Evolutionary conservation across 2,797 vertebrate genomes (phyloP), one percentile per base, ranked within the genome.

Genomic region (Esox masquinongy): DNA sequence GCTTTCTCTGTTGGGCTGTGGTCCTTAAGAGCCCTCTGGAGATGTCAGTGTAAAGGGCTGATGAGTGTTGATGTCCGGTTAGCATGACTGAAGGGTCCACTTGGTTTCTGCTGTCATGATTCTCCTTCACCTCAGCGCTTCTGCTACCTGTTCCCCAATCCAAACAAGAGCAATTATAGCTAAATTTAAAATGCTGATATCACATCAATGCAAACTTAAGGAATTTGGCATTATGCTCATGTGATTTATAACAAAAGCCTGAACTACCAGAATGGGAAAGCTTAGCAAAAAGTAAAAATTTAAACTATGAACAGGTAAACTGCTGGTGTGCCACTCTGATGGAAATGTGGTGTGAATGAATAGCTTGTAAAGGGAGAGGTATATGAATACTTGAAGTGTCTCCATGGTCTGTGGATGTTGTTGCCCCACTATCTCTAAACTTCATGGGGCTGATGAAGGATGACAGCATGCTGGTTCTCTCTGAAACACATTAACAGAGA

Each of bases 61-160:
- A 80, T 14, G 88, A 91, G 3, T 75, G 84, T 49, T 70, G 74
- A 75, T 77, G 88, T 5, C 2, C 80, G 80, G 36, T 86, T 87
- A 4, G 89, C 89, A 0, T 0, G 93, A 81, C 8, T 0, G 93
- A 84, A 26, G 93, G 86, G 64, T 94, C 91, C 77, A 93, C 89
- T 78, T 94, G 90, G 84, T 94, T 95, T 85, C 93, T 92, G 26
- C 93, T 85, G 4, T 96, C 94, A 7, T 94, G 91, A 70, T 97
- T 97, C 91, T 98, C 96, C 76, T 98, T 97, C 72, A 97, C 96
- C 69, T 97, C 96, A 29, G 95, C 85, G 34, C 96, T 96, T 92
- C 94, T 96, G 56, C 93, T 94, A 88, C 96, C 97, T 99, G 93
- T 75, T 22, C 16, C 69, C 17, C 67, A 29, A 68, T 49, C 6